phyloP scores from a whole-genome alignment of 2,797 vertebrate genomes.

The Dipus sagitta region DNA sequence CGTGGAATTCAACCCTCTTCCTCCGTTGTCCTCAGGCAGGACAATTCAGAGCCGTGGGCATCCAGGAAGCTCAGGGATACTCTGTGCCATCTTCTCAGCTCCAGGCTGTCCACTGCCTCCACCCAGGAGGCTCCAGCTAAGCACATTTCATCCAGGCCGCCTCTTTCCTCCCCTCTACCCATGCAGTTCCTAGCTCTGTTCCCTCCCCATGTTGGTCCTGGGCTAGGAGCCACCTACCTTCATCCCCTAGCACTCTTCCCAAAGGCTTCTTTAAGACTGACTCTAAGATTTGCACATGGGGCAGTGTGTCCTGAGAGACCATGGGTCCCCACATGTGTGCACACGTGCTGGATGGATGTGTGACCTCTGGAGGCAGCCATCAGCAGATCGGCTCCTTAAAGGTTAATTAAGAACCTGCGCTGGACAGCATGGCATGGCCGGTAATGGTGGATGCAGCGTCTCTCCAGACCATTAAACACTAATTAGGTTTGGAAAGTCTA shows the following conservation, averaged over 20 bases:
- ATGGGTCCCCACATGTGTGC: not conserved
- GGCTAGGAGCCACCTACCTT: not conserved
- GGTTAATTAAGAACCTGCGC: slow-evolving; percentile 92
- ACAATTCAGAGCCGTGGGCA: not conserved
- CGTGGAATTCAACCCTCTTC: not conserved
- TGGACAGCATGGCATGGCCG: slow-evolving; percentile 84
- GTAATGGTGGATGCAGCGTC: slow-evolving; percentile 87
- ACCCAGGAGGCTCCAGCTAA: not conserved
- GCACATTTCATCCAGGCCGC: not conserved
- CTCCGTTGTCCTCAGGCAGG: not conserved
- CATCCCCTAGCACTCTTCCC: accelerated
- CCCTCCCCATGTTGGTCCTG: accelerated
- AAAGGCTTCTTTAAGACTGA: not conserved
- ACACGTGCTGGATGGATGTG: slow-evolving; percentile 76
- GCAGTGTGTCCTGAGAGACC: not conserved
- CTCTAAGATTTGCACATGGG: not conserved
- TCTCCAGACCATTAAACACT: slow-evolving; percentile 93
- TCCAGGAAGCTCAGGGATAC: not conserved
- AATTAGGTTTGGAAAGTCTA: slow-evolving; percentile 92
- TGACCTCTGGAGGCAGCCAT: slow-evolving; percentile 86
- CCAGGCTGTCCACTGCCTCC: not conserved
- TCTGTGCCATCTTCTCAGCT: not conserved
- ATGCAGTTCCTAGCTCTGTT: accelerated
- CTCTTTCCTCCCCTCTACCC: not conserved
- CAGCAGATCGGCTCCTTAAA: slow-evolving; percentile 89